These are phyloP conservation scores for Nothoprocta pentlandii DNA, from an alignment of 2,113 vertebrate species.

Conservation along the genomic window DNA sequence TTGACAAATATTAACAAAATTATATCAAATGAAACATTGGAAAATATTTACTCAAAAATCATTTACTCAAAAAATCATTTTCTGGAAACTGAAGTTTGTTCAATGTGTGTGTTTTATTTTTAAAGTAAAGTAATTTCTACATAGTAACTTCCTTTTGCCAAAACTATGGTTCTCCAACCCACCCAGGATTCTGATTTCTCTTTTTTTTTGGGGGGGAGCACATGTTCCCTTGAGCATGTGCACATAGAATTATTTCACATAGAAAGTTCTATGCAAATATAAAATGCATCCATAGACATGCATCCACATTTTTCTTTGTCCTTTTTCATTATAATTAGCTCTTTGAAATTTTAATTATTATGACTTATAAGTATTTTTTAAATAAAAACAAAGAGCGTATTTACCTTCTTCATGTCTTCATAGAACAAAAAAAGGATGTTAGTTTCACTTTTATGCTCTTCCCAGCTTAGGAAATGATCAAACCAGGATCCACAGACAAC, in stretches of 20 bases:
- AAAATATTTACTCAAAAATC: not conserved
- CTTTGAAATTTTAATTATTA: not conserved
- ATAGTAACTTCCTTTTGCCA: not conserved
- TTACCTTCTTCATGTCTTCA: constrained; percentile 83
- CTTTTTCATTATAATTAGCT: not conserved
- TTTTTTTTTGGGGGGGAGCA: not conserved
- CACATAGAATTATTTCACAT: not conserved
- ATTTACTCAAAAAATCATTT: not conserved
- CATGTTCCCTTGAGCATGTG: not conserved
- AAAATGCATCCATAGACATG: not conserved
- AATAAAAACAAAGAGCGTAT: not conserved
- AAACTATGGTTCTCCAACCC: not conserved
- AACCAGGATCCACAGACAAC: constrained; percentile 83
- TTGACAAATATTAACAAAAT: not conserved
- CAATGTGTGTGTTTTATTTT: not conserved
- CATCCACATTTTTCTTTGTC: not conserved
- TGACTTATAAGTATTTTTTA: not conserved
- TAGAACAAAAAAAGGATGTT: constrained; percentile 78
- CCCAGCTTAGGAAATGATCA: constrained; percentile 80
- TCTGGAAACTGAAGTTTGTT: not conserved
- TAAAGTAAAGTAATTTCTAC: not conserved
- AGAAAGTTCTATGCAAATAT: not conserved
- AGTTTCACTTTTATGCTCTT: constrained; percentile 67
- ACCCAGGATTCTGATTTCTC: not conserved
- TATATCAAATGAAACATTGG: not conserved